phyloP scores from a whole-genome alignment of 1,140 invertebrate species.

The Melitaea cinxia region DNA sequence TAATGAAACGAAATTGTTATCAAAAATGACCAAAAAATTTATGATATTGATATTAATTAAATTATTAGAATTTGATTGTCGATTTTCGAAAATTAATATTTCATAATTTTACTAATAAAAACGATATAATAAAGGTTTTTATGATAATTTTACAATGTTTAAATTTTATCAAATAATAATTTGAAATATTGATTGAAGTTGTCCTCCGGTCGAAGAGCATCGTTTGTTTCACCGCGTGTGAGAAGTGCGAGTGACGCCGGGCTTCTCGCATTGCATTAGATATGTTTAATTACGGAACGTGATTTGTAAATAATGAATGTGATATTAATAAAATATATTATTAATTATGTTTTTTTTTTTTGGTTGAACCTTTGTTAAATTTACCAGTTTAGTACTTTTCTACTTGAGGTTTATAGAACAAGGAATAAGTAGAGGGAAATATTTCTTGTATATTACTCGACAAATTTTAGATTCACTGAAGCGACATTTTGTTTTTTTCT shows the following conservation, averaged over 20 bases:
- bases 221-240: too few species aligned
- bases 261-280: slow-evolving; percentile 46
- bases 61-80: slow-evolving; percentile 37
- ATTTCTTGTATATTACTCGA: too few species aligned
- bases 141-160: slow-evolving; percentile 4
- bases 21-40: slow-evolving; percentile 26
- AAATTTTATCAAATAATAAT: slow-evolving; percentile 3
- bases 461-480: too few species aligned
- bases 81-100: slow-evolving; percentile 1
- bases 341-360: slow-evolving; percentile 33
- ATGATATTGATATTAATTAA: slow-evolving; percentile 12
- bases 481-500: too few species aligned
- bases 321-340: slow-evolving; percentile 71
- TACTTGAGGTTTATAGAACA: too few species aligned
- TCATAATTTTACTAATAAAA: not conserved
- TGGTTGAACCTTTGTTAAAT: too few species aligned
- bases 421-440: too few species aligned
- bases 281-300: slow-evolving; percentile 71
- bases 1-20: slow-evolving; percentile 20
- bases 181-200: slow-evolving; percentile 1
- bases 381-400: too few species aligned
- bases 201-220: too few species aligned
- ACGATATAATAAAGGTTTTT: slow-evolving; percentile 1
- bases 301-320: slow-evolving; percentile 76
- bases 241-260: not conserved